Evolutionary conservation across 2,888 invertebrate species (phyloP).

Genomic region (Pegoplata infirma): DNA sequence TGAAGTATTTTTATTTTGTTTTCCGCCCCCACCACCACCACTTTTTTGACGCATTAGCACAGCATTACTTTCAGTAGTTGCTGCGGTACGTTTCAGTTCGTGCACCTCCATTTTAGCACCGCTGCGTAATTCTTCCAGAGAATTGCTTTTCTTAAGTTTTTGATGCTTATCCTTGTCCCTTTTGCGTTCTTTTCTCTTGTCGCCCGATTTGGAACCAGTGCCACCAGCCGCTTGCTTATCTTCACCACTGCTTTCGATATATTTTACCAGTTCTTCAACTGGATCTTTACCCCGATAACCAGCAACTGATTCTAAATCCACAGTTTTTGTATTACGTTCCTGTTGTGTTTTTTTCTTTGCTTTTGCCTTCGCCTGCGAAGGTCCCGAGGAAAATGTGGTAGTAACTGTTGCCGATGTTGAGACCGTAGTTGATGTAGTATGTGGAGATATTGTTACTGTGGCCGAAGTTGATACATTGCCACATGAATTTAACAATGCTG

Average conservation of each 20-base stretch:
- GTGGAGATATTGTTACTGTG: constrained; percentile 67
- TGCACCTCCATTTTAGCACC: constrained; percentile 87
- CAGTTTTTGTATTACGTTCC: constrained; percentile 79
- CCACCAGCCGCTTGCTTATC: constrained; percentile 67
- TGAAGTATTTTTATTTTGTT: constrained; percentile 72
- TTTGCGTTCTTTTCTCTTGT: constrained; percentile 78
- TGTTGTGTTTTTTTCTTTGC: constrained; percentile 80
- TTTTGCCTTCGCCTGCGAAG: constrained; percentile 81
- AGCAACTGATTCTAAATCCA: constrained; percentile 82
- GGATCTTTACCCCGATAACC: constrained; percentile 89
- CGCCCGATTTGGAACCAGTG: constrained; percentile 55
- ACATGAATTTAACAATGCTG: constrained; percentile 54
- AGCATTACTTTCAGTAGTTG: constrained; percentile 73
- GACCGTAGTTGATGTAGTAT: constrained; percentile 79
- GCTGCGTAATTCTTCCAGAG: constrained; percentile 87
- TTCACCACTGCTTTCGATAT: constrained; percentile 83
- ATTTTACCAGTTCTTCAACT: constrained; percentile 87
- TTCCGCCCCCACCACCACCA: constrained; percentile 61
- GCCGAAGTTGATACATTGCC: constrained; percentile 58
- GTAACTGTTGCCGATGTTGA: constrained; percentile 76
- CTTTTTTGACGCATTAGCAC: constrained; percentile 74
- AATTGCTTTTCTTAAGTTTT: constrained; percentile 84
- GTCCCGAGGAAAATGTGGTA: constrained; percentile 76
- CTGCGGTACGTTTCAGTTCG: constrained; percentile 76
- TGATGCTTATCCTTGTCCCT: constrained; percentile 77